phyloP scores from a whole-genome alignment of 1,140 invertebrate species.

The Maconellicoccus hirsutus region DNA sequence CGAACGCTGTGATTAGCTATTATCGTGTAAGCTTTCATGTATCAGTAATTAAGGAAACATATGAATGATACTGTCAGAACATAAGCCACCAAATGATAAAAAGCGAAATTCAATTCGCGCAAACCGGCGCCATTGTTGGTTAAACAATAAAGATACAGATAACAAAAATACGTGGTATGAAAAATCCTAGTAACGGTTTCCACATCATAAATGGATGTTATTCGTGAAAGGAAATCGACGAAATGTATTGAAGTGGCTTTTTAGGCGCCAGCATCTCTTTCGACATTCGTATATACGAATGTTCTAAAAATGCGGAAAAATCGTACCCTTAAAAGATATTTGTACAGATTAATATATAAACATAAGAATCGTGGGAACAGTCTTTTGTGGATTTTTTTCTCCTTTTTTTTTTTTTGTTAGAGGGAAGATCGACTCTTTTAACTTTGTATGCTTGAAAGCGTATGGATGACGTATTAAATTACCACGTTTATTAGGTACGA shows the following conservation, averaged over 20 bases:
- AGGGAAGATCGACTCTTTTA: background rate
- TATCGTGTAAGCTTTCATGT: background rate
- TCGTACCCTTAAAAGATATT: slow-evolving; percentile 16
- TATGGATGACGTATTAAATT: slow-evolving; percentile 22
- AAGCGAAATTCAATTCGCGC: background rate
- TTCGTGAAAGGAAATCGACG: background rate
- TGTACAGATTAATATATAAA: slow-evolving; percentile 19
- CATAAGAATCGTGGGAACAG: slow-evolving; percentile 14
- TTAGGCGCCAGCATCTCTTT: background rate
- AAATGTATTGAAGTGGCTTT: background rate
- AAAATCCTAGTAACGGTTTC: background rate
- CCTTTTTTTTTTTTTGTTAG: background rate
- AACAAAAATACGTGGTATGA: background rate
- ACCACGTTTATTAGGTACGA: background rate
- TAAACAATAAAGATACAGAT: background rate
- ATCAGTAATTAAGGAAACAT: too few relatives aligned
- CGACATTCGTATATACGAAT: background rate
- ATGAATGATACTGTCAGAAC: too few relatives aligned
- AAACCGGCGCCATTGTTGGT: background rate
- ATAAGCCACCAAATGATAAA: background rate
- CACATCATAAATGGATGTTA: background rate
- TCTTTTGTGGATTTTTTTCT: background rate
- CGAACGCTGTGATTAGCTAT: background rate
- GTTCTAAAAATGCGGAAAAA: background rate
- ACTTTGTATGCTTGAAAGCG: background rate